These are phyloP conservation scores for Tragelaphus strepsiceros DNA, from an alignment of 2,113 vertebrate genomes.

Conservation along the genomic window DNA sequence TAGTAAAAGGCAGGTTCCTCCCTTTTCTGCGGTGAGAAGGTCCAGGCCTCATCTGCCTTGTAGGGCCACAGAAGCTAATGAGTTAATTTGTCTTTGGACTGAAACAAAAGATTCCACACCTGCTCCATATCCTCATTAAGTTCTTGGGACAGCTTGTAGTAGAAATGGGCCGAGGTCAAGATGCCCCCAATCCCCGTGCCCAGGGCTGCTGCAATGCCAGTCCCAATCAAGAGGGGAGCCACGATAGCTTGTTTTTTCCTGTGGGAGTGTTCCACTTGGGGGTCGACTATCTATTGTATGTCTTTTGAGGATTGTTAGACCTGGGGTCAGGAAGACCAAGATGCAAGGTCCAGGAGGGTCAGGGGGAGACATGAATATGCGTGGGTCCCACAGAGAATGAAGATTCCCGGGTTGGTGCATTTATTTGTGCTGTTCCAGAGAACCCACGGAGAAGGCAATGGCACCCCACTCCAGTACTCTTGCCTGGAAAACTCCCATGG, in stretches of 20 bases:
- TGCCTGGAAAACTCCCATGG: too few species aligned
- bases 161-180: background rate
- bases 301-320: background rate
- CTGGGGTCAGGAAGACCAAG: background rate
- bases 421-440: background rate
- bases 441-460: background rate
- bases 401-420: background rate
- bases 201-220: background rate
- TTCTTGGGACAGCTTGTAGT: background rate
- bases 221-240: background rate
- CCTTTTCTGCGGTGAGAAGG: background rate
- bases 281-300: background rate
- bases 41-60: background rate
- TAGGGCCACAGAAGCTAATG: background rate
- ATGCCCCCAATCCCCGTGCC: background rate
- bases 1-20: background rate
- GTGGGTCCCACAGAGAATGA: background rate
- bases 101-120: background rate
- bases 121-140: background rate
- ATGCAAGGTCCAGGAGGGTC: background rate
- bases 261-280: background rate
- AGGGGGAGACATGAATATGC: background rate
- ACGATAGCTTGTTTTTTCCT: background rate
- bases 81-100: background rate
- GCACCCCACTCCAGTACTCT: too few species aligned